Conservation (phyloP, 2,797 vertebrate genomes). For the Molossus alvarezi region DNA sequence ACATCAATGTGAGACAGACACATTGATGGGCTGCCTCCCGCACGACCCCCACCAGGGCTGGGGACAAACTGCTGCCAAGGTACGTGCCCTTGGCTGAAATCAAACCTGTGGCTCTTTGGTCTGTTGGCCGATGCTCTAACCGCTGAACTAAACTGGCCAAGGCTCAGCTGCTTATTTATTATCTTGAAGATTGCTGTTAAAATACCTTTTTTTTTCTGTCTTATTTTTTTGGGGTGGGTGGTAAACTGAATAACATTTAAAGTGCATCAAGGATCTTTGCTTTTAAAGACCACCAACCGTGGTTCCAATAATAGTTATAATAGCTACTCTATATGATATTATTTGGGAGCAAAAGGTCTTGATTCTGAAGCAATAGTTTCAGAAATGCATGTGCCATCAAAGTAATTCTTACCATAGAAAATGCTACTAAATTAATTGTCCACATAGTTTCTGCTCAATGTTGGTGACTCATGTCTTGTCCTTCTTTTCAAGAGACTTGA, state of each 20-base stretch:
- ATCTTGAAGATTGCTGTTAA: neutral
- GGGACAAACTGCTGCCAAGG: too few species aligned
- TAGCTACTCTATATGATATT: neutral
- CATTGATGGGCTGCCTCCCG: too few species aligned
- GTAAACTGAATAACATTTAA: neutral
- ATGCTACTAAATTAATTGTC: neutral
- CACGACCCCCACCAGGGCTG: too few species aligned
- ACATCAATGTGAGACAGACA: too few species aligned
- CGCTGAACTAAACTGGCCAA: too few species aligned
- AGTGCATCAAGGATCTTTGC: neutral
- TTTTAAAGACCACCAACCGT: neutral
- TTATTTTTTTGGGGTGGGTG: neutral
- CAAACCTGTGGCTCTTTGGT: too few species aligned
- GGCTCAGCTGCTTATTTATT: neutral
- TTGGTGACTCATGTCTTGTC: neutral
- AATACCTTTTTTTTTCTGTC: neutral
- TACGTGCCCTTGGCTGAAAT: too few species aligned
- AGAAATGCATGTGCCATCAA: neutral
- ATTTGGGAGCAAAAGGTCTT: conserved; percentile 1
- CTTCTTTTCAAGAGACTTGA: neutral
- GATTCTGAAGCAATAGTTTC: conserved; percentile 17
- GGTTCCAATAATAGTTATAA: neutral
- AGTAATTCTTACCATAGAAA: neutral
- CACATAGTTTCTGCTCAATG: neutral
- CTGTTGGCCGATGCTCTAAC: too few species aligned